Percentiles rank a stretch among this genome's conserved stretches.
phyloP scores from a whole-genome alignment of 2,113 vertebrate species.

The Chinchilla lanigera region DNA sequence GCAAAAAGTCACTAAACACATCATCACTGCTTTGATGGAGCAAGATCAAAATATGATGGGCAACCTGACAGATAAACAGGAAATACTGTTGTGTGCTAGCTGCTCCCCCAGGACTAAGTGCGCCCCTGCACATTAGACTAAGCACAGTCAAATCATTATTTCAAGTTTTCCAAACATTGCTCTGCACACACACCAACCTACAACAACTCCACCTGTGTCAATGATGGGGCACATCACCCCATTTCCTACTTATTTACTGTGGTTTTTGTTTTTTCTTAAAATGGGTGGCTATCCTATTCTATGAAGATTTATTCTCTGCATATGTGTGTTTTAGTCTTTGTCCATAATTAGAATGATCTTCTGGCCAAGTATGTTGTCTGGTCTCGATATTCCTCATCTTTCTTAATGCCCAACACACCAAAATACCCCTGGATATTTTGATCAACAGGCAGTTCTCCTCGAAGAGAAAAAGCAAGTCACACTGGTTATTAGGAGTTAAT shows the following conservation, averaged over 20 bases:
- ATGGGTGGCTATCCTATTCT: neutral
- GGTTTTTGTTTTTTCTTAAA: neutral
- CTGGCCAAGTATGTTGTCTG: neutral
- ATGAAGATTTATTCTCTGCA: slow-evolving; percentile 28
- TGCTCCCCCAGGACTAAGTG: neutral
- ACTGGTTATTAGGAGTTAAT: neutral
- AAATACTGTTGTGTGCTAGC: slow-evolving; percentile 41
- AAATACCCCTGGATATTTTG: neutral
- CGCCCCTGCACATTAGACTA: neutral
- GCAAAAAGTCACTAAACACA: slow-evolving; percentile 3
- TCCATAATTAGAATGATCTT: neutral
- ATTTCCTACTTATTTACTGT: neutral
- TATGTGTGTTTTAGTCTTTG: neutral
- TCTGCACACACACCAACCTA: slow-evolving; percentile 20
- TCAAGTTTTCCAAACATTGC: slow-evolving; percentile 34
- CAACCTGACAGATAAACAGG: slow-evolving; percentile 63
- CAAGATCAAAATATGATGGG: slow-evolving; percentile 54
- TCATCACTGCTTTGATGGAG: slow-evolving; percentile 48
- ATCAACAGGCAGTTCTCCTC: neutral
- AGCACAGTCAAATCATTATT: slow-evolving; percentile 50
- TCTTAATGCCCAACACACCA: neutral
- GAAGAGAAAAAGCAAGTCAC: neutral
- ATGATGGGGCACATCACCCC: neutral
- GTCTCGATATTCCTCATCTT: slow-evolving; percentile 24
- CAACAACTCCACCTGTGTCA: neutral